Evolutionary conservation across 2,113 vertebrate species (phyloP), one percentile per base, ranked within the genome.

Genomic region (Stercorarius parasiticus): DNA sequence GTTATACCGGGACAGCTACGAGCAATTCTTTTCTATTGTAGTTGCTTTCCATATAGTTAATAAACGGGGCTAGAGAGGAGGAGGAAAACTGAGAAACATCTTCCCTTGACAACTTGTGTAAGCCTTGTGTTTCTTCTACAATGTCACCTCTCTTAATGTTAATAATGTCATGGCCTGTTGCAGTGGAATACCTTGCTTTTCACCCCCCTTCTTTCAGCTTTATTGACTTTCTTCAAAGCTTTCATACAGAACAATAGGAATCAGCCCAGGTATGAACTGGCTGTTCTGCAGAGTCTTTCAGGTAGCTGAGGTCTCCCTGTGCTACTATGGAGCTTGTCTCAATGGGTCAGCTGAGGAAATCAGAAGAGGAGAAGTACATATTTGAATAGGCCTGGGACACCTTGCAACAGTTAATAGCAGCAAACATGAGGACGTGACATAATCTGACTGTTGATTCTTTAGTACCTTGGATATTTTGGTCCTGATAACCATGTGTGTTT

Each of bases 171-270:
- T 76, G 42, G 18, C 26, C 81, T 61, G 32, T 88, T 94, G 62
- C 49, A 85, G n/a, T 80, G 64, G 40, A 86, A 78, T 55, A 61
- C 23, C 18, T 73, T 93, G 30, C n/a, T 45, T 95, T 89, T 93
- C 61, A 76, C 38, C 50, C 29, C 67, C 32, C 61, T 86, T 47
- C 76, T 81, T 91, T 95, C 91, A 96, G 67, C 62, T 93, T 95
- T 91, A 87, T 62, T 96, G 83, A 95, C 83, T 91, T 94, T 95
- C 61, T 81, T 85, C 58, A 93, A n/a, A 89, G 70, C 88, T 97
- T 91, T 96, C 70, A 92, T 89, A 72, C 7, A 66, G 77, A 95
- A 93, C 94, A 95, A 73, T 80, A 93, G 94, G 81, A 91, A 79
- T 77, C 16, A 12, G 29, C 70, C 78, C 91, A 87, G 81, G 21